Evolutionary conservation across 2,113 vertebrate species (phyloP), one percentile per base, ranked within the genome.

Genomic region (Acanthochromis polyacanthus): DNA sequence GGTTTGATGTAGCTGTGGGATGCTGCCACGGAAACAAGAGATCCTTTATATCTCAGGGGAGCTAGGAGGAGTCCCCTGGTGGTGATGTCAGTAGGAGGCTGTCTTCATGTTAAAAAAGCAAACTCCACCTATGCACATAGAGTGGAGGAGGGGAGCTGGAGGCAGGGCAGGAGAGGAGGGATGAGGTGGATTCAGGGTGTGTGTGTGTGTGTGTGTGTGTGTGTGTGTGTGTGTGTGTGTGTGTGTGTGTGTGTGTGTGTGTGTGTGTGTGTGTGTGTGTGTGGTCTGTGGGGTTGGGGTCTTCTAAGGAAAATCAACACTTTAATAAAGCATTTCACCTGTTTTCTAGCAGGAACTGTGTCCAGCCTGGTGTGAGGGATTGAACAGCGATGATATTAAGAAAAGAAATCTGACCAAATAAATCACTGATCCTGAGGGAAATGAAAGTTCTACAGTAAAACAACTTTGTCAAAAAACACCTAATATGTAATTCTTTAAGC

Each of bases 21-120:
- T 84, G 80, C 88, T 91, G 66, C 71, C 52, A 81, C 70, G 60
- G 90, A 89, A 88, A 92, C 88, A 64, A 56, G 40, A 83, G 71
- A 72, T 81, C 76, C 63, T 94, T 95, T 95, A 95, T 94, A 94
- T 59, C 71, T 72, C 69, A 58, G 22, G 73, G 66, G 80, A 85
- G 57, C 1, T 25, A 90, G 93, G 92, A 88, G 91, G 92, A 89
- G 86, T 83, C 71, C 83, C 76, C 16, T 66, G 65, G 52, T 65
- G 50, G 75, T 91, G 91, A 94, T 88, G 91, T 93, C 85, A 86
- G 36, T 9, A 61, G 75, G 67, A 76, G 84, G 83, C 23, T 10
- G 83, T 71, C 56, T 82, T 55, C 28, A 67, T 48, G 60, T n/a
- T 70, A 19, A 62, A n/a, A 73, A 17, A 69, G 36, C 67, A 65